Evolutionary conservation across 2,113 vertebrate genomes (phyloP), one percentile per base, ranked within the genome.

Genomic region (Platichthys flesus): DNA sequence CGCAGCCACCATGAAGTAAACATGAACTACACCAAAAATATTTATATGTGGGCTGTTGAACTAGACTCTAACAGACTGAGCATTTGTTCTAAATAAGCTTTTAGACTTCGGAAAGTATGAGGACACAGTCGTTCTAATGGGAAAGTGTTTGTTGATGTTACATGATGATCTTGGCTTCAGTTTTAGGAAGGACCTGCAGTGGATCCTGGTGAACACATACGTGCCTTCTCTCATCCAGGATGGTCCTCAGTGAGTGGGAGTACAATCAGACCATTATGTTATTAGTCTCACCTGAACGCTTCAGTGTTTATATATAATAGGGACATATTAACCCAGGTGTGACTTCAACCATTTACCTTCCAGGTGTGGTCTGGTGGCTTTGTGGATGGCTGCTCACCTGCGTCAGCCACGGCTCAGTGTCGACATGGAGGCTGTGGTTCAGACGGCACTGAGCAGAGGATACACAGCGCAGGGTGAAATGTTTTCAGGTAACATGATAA

Each of bases 191-290:
- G 94, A 96, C 71, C 87, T 97, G 72, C 91, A 93, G 67, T 98
- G 97, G 97, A 87, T 96, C 37, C 94, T 98, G 52, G 95, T 94
- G 67, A 96, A 96, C 90, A 91, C 90, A 0, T 95, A 96, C 4
- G 91, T 97, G 78, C 96, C 96, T 5, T 98, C 96, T 1, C 88
- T 96, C 71, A 97, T 98, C 88, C 97, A 98, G 81, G 95, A 98
- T 75, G 97, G 96, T 14, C 97, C 97, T 62, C 96, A 97, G 97
- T 98, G 90, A 85, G 96, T 96, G 20, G 37, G 9, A 16, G 24
- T 15, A 65, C 23, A 76, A 16, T 21, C 14, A 7, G 1, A 18
- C 45, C 58, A 2, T 26, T 75, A 59, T 68, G 26, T 58, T 28
- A 26, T 54, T 23, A 23, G 9, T 63, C 23, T 45, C 2, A 20